A percentile compares a stretch with the other conserved stretches of the same genome.
Conservation (phyloP, 2,888 invertebrate species). For the Thecophora atra region DNA sequence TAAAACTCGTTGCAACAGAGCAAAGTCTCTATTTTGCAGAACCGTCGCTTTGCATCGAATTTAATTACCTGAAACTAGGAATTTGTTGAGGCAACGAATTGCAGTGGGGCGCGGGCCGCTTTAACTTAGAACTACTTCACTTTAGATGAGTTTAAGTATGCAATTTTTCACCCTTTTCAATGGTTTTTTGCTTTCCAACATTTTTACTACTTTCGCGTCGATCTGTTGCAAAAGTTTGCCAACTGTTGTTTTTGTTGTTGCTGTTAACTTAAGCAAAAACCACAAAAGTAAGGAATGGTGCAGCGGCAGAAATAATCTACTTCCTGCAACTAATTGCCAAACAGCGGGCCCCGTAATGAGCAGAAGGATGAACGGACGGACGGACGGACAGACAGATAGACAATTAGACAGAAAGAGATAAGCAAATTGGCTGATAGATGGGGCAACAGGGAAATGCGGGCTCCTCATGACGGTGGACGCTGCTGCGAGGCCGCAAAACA, state of each 20-base stretch:
- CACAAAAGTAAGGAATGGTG: not conserved
- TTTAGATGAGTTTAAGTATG: not conserved
- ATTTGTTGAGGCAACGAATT: too few species aligned
- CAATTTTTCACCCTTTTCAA: not conserved
- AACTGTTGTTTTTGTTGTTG: not conserved
- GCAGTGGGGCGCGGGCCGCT: too few species aligned
- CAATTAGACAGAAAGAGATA: not conserved
- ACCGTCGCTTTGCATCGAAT: not conserved
- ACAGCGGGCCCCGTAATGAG: constrained; percentile 21
- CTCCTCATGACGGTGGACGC: not conserved
- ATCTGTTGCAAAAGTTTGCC: not conserved
- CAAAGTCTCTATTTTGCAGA: not conserved
- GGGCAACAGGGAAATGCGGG: not conserved
- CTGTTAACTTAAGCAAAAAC: not conserved
- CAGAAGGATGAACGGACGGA: constrained; percentile 3
- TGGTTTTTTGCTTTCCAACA: not conserved
- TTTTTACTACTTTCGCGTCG: not conserved
- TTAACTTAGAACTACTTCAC: not conserved
- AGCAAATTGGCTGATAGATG: not conserved
- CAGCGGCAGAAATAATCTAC: constrained; percentile 19
- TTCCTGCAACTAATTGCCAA: constrained; percentile 35
- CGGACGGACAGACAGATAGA: not conserved
- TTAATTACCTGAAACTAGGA: too few species aligned
- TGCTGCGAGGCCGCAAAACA: constrained; percentile 7
- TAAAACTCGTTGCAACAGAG: too few species aligned